Base-by-base conservation (phyloP, 2,888 invertebrate species). In the Pseudococcus jackbeardsleyi region DNA sequence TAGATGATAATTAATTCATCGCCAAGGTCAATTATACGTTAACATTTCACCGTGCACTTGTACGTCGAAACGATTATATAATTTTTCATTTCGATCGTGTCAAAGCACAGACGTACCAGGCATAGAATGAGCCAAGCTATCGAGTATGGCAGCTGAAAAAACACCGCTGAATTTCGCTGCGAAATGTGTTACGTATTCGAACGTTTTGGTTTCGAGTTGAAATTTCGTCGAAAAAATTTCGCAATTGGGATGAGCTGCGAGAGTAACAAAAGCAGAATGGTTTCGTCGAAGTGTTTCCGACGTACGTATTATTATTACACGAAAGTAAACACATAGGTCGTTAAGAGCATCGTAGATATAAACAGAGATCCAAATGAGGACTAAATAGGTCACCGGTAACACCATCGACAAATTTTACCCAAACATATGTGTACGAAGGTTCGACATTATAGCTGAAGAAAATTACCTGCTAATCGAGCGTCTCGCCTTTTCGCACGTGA, bases 1-100 rank as follows among this genome's bases (percentile, higher is more conserved):
- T 15, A 50, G 50, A 77, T 39, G 19, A 39, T 77, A 77, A 77
- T 77, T 77, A 77, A 77, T 77, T 77, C 39, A 77, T 26, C 33
- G 33, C 77, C 77, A 77, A 77, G 77, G 77, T 77, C 77, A 77
- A 77, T 26, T 39, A 33, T 33, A 77, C 77, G 77, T 33, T 77
- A 77, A 77, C 77, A 22, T 39, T 77, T 77, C 17, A 39, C 50
- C 50, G 17, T 46, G 6, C 12, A 46, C 5, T 9, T 46, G 46
- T 46, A 46, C 2, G 1, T 22, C 26, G 64, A 64, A 64, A 64
- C 64, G 22, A 64, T 64, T 22, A 64, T 22, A 22, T 64, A 64
- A 64, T 64, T 33, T 33, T 33, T 33, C 26, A 33, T 3, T 1
- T 33, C 26, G 26, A 50, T 50, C 50, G 50, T 50, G 50, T 50